Conservation (phyloP, 2,888 invertebrate species). For the Ceratothoa steindachneri region DNA sequence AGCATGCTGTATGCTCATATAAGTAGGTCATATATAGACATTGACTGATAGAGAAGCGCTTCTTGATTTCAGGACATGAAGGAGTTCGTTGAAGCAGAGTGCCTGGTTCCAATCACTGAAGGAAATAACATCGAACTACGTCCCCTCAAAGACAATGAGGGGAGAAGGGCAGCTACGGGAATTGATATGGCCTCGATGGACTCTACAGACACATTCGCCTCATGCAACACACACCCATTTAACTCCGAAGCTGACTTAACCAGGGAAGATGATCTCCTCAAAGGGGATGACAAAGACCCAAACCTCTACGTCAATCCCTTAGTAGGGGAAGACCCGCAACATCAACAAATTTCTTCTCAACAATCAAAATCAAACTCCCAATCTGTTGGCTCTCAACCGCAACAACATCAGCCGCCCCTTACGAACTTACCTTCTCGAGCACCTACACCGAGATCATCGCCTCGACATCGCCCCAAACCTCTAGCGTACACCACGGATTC, state of each 20-base stretch:
- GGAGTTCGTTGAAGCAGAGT: slow-evolving; percentile 85
- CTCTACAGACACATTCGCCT: slow-evolving; percentile 91
- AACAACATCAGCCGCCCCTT: not conserved
- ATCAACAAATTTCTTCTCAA: not conserved
- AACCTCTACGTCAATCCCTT: slow-evolving; percentile 54
- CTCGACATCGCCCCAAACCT: slow-evolving; percentile 32
- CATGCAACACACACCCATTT: slow-evolving; percentile 92
- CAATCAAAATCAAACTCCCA: not conserved
- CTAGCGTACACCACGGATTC: slow-evolving; percentile 45
- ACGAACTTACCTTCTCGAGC: slow-evolving; percentile 23
- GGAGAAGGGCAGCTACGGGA: slow-evolving; percentile 46
- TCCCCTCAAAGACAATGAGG: slow-evolving; percentile 46
- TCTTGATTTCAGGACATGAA: slow-evolving; percentile 76
- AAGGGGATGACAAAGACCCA: slow-evolving; percentile 63
- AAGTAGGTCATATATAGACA: no score
- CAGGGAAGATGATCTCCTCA: slow-evolving; percentile 55
- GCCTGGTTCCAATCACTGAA: slow-evolving; percentile 65
- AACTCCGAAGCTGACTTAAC: slow-evolving; percentile 59
- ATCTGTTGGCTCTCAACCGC: slow-evolving; percentile 30
- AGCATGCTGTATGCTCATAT: no score
- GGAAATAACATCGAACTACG: slow-evolving; percentile 34
- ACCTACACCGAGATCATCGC: slow-evolving; percentile 41
- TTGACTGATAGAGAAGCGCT: no score
- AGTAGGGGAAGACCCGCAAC: slow-evolving; percentile 48
- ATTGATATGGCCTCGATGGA: slow-evolving; percentile 58